Percentiles rank a stretch among this genome's conserved stretches.
Conservation (phyloP, 2,888 invertebrate species). For the Nomada flava region DNA sequence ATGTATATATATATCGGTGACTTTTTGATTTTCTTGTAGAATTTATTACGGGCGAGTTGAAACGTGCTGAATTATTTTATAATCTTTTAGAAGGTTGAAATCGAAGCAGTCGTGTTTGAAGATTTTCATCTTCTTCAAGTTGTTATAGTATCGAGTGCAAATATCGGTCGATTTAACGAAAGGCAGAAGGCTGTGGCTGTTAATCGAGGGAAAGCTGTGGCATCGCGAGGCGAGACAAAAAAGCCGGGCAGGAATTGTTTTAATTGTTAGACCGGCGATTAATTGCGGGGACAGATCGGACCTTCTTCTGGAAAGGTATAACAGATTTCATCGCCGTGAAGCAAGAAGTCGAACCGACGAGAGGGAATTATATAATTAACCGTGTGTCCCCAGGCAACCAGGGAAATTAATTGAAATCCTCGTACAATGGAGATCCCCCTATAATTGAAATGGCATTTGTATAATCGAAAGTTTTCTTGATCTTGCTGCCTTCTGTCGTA, state of each 20-base stretch:
- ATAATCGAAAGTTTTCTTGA: constrained; percentile 19
- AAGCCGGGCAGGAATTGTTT: constrained; percentile 41
- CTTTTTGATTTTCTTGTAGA: too few species aligned
- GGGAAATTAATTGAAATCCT: constrained; percentile 49
- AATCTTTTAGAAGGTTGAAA: too few species aligned
- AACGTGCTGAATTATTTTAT: too few species aligned
- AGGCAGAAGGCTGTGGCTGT: constrained; percentile 14
- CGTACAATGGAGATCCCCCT: constrained; percentile 18
- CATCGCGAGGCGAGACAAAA: constrained; percentile 28
- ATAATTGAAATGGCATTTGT: constrained; percentile 37
- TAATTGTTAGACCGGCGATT: constrained; percentile 40
- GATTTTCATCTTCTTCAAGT: too few species aligned
- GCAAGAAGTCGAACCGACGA: constrained; percentile 16
- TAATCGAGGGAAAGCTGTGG: constrained; percentile 25
- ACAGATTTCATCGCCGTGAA: not conserved
- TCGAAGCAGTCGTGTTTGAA: too few species aligned
- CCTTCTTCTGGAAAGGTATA: constrained; percentile 9
- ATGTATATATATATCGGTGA: too few species aligned
- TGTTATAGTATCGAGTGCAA: too few species aligned
- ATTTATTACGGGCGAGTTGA: too few species aligned
- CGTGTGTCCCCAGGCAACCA: not conserved
- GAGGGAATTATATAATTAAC: constrained; percentile 51
- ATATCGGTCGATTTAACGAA: constrained; percentile 7
- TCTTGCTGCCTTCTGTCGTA: not conserved
- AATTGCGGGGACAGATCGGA: constrained; percentile 37